Evolutionary conservation across 1,140 invertebrate species (phyloP).

Genomic region (Diachasmimorpha longicaudata): DNA sequence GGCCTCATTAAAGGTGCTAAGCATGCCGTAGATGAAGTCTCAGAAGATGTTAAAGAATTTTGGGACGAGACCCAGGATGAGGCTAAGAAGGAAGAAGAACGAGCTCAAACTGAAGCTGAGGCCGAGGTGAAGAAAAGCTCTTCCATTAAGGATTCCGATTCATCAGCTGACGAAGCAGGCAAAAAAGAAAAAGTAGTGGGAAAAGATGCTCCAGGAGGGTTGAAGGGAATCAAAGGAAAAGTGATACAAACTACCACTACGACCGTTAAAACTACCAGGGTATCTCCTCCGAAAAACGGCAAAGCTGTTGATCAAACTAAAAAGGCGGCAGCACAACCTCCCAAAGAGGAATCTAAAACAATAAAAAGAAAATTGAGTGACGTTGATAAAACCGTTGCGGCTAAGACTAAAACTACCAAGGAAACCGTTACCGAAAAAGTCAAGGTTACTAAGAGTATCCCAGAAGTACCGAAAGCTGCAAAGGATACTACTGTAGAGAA

Average conservation of each 20-base stretch:
- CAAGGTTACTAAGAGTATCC: slow-evolving; percentile 34
- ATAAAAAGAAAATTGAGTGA: slow-evolving; percentile 25
- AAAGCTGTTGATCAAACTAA: slow-evolving; percentile 20
- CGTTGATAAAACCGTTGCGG: slow-evolving; percentile 5
- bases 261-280: slow-evolving; percentile 2
- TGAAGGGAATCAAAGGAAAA: slow-evolving; percentile 1
- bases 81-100: slow-evolving; percentile 33
- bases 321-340: slow-evolving; percentile 1
- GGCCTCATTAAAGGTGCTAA: slow-evolving; percentile 42
- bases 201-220: slow-evolving; percentile 7
- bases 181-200: neutral
- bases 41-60: slow-evolving; percentile 40
- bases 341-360: slow-evolving; percentile 27
- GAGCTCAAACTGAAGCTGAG: slow-evolving; percentile 10
- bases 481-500: slow-evolving; percentile 38
- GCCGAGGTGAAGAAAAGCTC: neutral
- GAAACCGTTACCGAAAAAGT: slow-evolving; percentile 36
- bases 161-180: neutral
- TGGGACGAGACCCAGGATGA: slow-evolving; percentile 39
- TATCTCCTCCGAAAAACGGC: slow-evolving; percentile 5
- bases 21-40: slow-evolving; percentile 38
- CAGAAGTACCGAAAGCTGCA: slow-evolving; percentile 38
- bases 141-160: neutral
- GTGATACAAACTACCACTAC: neutral
- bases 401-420: slow-evolving; percentile 23